Evolutionary conservation across 2,888 invertebrate genomes (phyloP).

Genomic region (Unio pictorum): DNA sequence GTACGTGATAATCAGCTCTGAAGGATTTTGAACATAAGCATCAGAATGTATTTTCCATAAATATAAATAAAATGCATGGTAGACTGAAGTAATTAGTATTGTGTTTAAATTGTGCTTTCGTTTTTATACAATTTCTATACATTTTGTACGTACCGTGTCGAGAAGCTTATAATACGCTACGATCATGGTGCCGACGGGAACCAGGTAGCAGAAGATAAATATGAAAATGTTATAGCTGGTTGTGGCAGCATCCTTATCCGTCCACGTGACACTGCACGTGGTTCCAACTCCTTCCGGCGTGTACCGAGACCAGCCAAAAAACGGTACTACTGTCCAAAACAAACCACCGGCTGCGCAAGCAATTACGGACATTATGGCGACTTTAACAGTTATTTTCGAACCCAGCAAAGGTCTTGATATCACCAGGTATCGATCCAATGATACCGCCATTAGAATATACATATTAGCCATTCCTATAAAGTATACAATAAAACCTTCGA

Average conservation of each 20-base stretch:
- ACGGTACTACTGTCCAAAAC: slow-evolving; percentile 35
- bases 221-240: slow-evolving; percentile 33
- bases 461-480: slow-evolving; percentile 28
- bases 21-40: too few species aligned
- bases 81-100: too few species aligned
- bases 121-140: too few species aligned
- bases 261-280: slow-evolving; percentile 45
- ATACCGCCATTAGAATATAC: slow-evolving; percentile 28
- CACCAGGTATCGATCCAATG: slow-evolving; percentile 30
- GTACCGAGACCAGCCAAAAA: slow-evolving; percentile 43
- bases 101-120: too few species aligned
- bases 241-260: slow-evolving; percentile 12
- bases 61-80: too few species aligned
- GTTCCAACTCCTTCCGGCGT: slow-evolving; percentile 34
- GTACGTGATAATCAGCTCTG: too few species aligned
- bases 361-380: slow-evolving; percentile 16
- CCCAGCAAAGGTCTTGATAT: slow-evolving; percentile 29
- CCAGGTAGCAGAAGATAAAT: slow-evolving; percentile 34
- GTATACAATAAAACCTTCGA: slow-evolving; percentile 30
- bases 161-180: slow-evolving; percentile 24
- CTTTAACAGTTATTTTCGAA: slow-evolving; percentile 20
- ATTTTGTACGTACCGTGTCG: slow-evolving; percentile 22
- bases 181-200: slow-evolving; percentile 31
- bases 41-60: too few species aligned
- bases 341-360: slow-evolving; percentile 24